Base-by-base conservation (phyloP, 2,113 vertebrate genomes). In the Pongo abelii region DNA sequence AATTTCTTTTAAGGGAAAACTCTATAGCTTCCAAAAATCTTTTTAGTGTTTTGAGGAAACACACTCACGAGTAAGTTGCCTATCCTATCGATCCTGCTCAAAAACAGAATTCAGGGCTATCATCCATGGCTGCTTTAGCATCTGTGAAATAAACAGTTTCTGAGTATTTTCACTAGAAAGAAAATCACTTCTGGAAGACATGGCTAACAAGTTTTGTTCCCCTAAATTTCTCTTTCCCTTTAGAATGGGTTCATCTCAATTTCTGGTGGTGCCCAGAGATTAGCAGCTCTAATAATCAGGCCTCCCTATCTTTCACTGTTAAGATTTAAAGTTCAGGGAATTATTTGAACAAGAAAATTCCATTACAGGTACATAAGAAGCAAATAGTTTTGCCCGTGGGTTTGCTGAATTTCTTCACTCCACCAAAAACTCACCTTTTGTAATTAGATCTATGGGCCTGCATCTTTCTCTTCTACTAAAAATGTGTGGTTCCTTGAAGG, bases 371-470 rank as follows among this genome's bases (percentile, higher is more conserved):
- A 74, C 27, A 72, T 2, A 20, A 89, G 75, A 59, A 87, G 17
- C 38, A 92, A 94, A 91, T 0, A 18, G 23, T 80, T 80, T 48
- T 35, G 27, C 7, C 48, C 59, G 2, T 40, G 80, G 6, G 16
- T 70, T 89, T 84, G 14, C 23, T 75, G 17, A 86, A 89, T 57
- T 90, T 87, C 88, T 95, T 69, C 14, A 70, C 18, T 50, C 25
- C 27, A 80, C 40, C 1, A 11, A 92, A 96, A 93, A 59, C 97
- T 86, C 84, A 98, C 98, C 96, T 94, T 85, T 94, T 9, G 8
- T 11, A 61, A 91, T 79, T 70, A 46, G 13, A 83, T 97, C 94
- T 59, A 22, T 1, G 59, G 57, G 8, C 64, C 61, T 52, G 72
- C 5, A n/a, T 72, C 94, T 97, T 57, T 84, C 94, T 83, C 93